phyloP scores from a whole-genome alignment of 64 coral and sea anemone species.

The Cladopsammia gracilis region DNA sequence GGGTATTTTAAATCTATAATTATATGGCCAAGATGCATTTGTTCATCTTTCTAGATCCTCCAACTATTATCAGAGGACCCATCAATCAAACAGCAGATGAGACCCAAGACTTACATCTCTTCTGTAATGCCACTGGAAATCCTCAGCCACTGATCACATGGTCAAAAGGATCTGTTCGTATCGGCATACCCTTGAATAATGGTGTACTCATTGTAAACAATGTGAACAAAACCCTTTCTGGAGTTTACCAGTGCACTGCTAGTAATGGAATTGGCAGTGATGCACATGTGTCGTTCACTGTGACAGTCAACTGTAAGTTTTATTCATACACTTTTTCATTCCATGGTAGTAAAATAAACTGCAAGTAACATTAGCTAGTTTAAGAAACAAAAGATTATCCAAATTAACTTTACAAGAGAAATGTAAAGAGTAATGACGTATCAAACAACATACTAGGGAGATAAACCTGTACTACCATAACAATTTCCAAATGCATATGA shows the following conservation, averaged over 20 bases:
- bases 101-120: background rate
- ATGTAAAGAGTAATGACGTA: too few relatives aligned
- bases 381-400: too few relatives aligned
- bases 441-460: too few relatives aligned
- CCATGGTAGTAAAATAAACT: too few relatives aligned
- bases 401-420: too few relatives aligned
- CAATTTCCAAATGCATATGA: too few relatives aligned
- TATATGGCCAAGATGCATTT: too few relatives aligned
- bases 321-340: too few relatives aligned
- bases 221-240: background rate
- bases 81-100: background rate
- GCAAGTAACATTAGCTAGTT: too few relatives aligned
- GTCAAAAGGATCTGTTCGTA: background rate
- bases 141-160: slow-evolving; percentile 26
- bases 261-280: background rate
- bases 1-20: too few relatives aligned
- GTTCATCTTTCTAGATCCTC: too few relatives aligned
- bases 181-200: background rate
- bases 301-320: slow-evolving; percentile 4
- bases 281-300: background rate
- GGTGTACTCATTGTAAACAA: background rate
- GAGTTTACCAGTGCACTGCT: background rate
- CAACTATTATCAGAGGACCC: background rate
- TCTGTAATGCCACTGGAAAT: slow-evolving; percentile 46
- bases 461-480: too few relatives aligned